Evolutionary conservation across 1,140 invertebrate genomes (phyloP), one percentile per base, ranked within the genome.

Genomic region (Reticulitermes speratus): DNA sequence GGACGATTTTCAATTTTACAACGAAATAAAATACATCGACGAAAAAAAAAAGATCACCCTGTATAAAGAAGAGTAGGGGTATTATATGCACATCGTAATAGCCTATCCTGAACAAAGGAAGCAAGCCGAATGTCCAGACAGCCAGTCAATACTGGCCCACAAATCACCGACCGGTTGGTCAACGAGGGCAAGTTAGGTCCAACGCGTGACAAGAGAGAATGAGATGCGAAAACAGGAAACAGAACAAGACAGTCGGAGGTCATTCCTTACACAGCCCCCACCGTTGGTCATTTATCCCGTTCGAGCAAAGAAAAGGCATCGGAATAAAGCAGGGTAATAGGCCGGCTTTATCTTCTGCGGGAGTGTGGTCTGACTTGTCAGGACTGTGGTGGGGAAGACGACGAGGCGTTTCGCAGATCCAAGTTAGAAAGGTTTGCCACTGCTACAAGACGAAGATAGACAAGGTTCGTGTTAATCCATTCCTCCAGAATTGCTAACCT

Each of bases 261-360:
- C 38, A 45, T 32, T 44, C 19, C 82, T 45, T 44, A 82, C 30
- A 82, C 0, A n/a, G 25, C 30, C 82, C 32, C 38, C 82, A 83
- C 75, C 82, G 45, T 44, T 38, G 55, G 82, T 87, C 85, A 87
- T 86, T 86, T 86, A 86, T 86, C 85, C 82, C 87, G 87, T 19
- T 82, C 65, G 16, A 45, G 44, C 85, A 38, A 69, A 45, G 83
- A 45, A 84, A 87, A 82, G 85, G 44, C 87, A n/a, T 14, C 44
- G 81, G 83, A 87, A 86, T 86, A 85, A 87, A 85, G 48, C 87
- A 48, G 83, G 87, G 59, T 87, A 87, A 87, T 87, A 87, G 87
- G 82, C 83, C 30, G 85, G 85, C 87, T 87, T 87, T 87, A 87
- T 87, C 87, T 87, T 52, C 83, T 52, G 83, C 48, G 21, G 44